These are phyloP conservation scores for Brevimyrus niger DNA, from an alignment of 2,113 vertebrate species.

Conservation along the genomic window DNA sequence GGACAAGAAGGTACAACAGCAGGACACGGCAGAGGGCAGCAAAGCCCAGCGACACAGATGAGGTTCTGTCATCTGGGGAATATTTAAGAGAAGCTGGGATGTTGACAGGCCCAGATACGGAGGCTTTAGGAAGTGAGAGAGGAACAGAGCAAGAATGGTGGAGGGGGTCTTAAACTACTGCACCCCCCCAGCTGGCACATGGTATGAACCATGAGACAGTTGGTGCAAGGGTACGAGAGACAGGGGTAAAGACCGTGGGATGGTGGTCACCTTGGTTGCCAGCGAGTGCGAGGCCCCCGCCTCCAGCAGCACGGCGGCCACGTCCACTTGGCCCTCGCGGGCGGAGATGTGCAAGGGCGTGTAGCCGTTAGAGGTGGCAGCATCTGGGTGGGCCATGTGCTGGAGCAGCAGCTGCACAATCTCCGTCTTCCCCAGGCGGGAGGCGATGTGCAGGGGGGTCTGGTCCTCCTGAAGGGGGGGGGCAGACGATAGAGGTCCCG, in stretches of 20 bases:
- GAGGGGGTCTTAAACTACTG: not conserved
- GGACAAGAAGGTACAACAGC: not conserved
- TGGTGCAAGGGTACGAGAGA: not conserved
- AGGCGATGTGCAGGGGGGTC: constrained; percentile 94
- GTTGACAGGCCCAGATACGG: not conserved
- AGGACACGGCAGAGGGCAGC: not conserved
- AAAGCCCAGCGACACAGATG: not conserved
- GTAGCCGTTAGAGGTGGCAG: constrained; percentile 87
- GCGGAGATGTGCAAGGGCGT: constrained; percentile 92
- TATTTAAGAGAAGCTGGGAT: not conserved
- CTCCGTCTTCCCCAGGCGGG: constrained; percentile 92
- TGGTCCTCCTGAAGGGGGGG: constrained; percentile 78
- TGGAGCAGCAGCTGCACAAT: constrained; percentile 93
- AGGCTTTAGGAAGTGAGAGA: not conserved
- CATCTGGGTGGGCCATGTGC: constrained; percentile 95
- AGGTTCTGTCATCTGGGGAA: not conserved
- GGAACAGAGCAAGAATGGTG: not conserved
- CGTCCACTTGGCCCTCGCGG: constrained; percentile 88
- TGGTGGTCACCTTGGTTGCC: constrained; percentile 77
- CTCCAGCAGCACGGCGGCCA: constrained; percentile 83
- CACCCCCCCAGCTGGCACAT: not conserved
- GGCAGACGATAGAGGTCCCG: not conserved
- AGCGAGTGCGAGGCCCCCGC: constrained; percentile 87
- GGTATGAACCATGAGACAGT: not conserved
- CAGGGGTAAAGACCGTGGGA: not conserved